Evolutionary conservation across 2,888 invertebrate genomes (phyloP).

Genomic region (Dioctria linearis): DNA sequence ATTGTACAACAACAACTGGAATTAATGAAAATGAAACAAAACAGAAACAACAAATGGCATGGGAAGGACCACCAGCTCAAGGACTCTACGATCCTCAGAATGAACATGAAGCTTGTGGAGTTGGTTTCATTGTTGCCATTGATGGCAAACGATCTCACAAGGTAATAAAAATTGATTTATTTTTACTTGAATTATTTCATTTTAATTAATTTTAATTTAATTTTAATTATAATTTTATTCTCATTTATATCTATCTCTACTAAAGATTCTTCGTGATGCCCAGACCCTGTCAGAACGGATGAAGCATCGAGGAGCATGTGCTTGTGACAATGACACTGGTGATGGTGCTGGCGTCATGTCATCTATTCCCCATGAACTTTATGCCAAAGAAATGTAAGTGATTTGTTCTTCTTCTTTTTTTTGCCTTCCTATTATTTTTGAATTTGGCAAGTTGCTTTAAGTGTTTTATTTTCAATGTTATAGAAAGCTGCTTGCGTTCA

Average conservation of each 20-base stretch:
- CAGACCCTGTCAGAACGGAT: slow-evolving; percentile 95
- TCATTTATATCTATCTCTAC: slow-evolving; percentile 14
- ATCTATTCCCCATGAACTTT: slow-evolving; percentile 96
- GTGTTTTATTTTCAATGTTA: too few relatives aligned
- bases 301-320: slow-evolving; percentile 99
- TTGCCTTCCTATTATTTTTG: background rate
- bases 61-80: slow-evolving; percentile 88
- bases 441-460: background rate
- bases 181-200: background rate
- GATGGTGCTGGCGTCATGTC: slow-evolving; percentile 98
- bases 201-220: background rate
- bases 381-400: slow-evolving; percentile 87
- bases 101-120: slow-evolving; percentile 98
- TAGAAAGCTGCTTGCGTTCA: too few relatives aligned
- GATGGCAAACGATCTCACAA: slow-evolving; percentile 95
- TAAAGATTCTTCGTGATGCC: slow-evolving; percentile 94
- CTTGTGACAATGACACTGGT: slow-evolving; percentile 99
- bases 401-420: slow-evolving; percentile 53
- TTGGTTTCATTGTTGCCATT: slow-evolving; percentile 98
- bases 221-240: slow-evolving; percentile 41
- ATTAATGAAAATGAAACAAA: slow-evolving; percentile 53
- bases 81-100: slow-evolving; percentile 96
- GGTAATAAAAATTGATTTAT: slow-evolving; percentile 71
- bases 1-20: slow-evolving; percentile 20
- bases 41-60: slow-evolving; percentile 73